These are phyloP conservation scores for Neolamprologus caudopunctatus DNA, from an alignment of 2,113 vertebrate genomes.

Conservation along the genomic window DNA sequence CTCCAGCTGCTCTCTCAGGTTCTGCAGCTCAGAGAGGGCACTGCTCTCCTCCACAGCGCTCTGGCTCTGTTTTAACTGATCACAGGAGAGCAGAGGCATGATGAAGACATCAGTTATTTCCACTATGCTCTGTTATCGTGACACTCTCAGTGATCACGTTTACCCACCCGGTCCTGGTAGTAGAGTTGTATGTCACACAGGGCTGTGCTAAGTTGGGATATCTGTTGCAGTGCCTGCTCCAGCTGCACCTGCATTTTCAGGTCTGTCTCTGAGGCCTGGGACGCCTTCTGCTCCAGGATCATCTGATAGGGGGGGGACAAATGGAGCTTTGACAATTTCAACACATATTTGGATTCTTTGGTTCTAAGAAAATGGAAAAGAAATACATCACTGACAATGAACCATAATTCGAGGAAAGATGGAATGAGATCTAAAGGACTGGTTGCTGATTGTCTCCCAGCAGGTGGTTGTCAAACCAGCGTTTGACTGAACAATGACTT, in stretches of 20 bases:
- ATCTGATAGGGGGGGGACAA: conserved; percentile 51
- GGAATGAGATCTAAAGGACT: conserved; percentile 3
- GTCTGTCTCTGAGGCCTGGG: conserved; percentile 2
- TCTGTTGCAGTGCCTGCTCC: conserved; percentile 65
- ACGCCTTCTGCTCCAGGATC: conserved; percentile 59
- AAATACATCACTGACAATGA: background rate
- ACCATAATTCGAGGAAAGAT: background rate
- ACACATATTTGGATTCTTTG: background rate
- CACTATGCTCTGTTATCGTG: background rate
- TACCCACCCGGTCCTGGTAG: conserved; percentile 60
- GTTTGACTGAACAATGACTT: conserved; percentile 25
- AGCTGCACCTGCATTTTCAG: conserved; percentile 59
- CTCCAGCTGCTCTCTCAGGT: conserved; percentile 46
- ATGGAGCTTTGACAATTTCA: background rate
- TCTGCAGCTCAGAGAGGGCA: conserved; percentile 48
- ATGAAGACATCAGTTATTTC: background rate
- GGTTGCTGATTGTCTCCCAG: conserved; percentile 3
- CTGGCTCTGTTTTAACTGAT: conserved; percentile 44
- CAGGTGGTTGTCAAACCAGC: conserved; percentile 35
- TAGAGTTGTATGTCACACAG: conserved; percentile 59
- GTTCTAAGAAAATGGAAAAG: background rate
- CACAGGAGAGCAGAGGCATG: background rate
- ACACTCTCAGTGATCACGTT: background rate
- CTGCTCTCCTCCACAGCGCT: background rate
- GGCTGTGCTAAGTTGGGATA: conserved; percentile 38